Evolutionary conservation across 1,140 invertebrate genomes (phyloP), one percentile per base, ranked within the genome.

Genomic region (Drosophila subobscura): DNA sequence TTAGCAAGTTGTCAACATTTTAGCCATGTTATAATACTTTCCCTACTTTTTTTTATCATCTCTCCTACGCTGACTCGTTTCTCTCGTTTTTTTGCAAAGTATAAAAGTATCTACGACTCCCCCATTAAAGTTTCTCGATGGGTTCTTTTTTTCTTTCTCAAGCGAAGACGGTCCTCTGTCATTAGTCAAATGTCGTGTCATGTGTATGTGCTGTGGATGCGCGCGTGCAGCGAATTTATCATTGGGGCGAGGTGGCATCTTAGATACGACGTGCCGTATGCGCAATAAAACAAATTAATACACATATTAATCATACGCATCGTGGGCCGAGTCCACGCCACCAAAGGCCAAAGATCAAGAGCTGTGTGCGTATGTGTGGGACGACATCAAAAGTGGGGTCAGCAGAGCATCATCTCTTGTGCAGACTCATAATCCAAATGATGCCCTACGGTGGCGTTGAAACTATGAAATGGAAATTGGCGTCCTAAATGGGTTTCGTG

Each of bases 221-320:
- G 46, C 45, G 66, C 66, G 66, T 70, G 66, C 66, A 47, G 66
- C 51, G 66, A 59, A 79, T 78, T 79, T 78, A 70, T 79, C 77
- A 65, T 79, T 57, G 27, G 7, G 37, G 5, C 47, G 25, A 33
- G 29, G 29, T 10, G 8, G 64, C 65, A 49, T 67, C 51, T 68
- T 5, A 41, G 70, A 75, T 73, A 72, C 65, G 25, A 78, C 44
- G 49, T 27, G 50, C 66, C 66, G 72, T 76, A 67, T 75, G 57
- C 45, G 67, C 57, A 76, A 80, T 74, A 76, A 76, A 76, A 61
- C 63, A 66, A 79, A 79, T 79, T 79, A 79, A 72, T 66, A 79
- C 60, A 55, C 33, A 72, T 74, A 80, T 80, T 80, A 80, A 79
- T 75, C 72, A 79, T 76, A 76, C 77, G 77, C 63, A 14, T 56